Percentiles rank a stretch among this genome's conserved stretches.
These are phyloP conservation scores for Spodoptera exigua DNA, from an alignment of 2,888 invertebrate species.

Conservation along the genomic window DNA sequence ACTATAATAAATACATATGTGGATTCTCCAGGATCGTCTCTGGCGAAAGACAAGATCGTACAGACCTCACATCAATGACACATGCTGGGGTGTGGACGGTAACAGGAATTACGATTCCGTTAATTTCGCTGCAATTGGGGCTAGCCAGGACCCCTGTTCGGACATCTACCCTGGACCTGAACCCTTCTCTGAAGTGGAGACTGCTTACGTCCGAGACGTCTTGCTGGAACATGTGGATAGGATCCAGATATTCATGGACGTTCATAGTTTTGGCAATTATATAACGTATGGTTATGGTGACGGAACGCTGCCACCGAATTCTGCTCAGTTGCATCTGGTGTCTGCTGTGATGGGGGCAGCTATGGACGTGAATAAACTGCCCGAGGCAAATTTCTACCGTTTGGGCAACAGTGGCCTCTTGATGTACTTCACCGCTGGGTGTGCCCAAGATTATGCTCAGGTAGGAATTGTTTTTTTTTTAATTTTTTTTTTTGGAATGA, in stretches of 20 bases:
- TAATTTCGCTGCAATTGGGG: slow-evolving; percentile 89
- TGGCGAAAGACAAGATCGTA: slow-evolving; percentile 91
- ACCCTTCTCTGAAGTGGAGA: slow-evolving; percentile 91
- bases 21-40: slow-evolving; percentile 80
- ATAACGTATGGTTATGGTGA: slow-evolving; percentile 72
- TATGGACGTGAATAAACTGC: slow-evolving; percentile 67
- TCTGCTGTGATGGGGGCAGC: slow-evolving; percentile 69
- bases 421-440: slow-evolving; percentile 65
- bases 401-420: slow-evolving; percentile 72
- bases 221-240: slow-evolving; percentile 79
- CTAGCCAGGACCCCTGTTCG: slow-evolving; percentile 83
- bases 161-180: slow-evolving; percentile 89
- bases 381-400: slow-evolving; percentile 62
- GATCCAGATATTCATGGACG: slow-evolving; percentile 90
- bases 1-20: not conserved
- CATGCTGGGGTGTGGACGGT: slow-evolving; percentile 91
- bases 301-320: slow-evolving; percentile 79
- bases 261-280: slow-evolving; percentile 92
- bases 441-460: slow-evolving; percentile 43
- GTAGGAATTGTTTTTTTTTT: slow-evolving; percentile 3
- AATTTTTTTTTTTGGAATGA: too few relatives aligned
- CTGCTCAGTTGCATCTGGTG: slow-evolving; percentile 64
- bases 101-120: slow-evolving; percentile 91
- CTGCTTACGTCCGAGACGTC: slow-evolving; percentile 42
- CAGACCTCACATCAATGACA: slow-evolving; percentile 59